Evolutionary conservation across 2,888 invertebrate species (phyloP).

Genomic region (Arctia plantaginis): DNA sequence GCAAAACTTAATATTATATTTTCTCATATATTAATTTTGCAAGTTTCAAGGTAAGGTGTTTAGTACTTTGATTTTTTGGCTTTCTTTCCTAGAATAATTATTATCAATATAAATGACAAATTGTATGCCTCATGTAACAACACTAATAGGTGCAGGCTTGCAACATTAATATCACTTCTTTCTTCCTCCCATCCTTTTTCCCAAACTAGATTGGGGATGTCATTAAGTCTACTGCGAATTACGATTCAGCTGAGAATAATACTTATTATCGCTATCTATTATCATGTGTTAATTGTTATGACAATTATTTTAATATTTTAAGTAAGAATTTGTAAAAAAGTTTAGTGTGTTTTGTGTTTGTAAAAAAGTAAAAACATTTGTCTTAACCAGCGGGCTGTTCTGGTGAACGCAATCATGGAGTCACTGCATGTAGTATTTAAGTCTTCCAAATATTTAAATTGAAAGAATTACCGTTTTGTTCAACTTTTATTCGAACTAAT

Average conservation of each 20-base stretch:
- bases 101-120: not conserved
- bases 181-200: no score
- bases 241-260: no score
- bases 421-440: not conserved
- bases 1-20: not conserved
- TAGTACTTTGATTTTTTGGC: no score
- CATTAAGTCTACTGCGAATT: no score
- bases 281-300: no score
- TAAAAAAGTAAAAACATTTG: not conserved
- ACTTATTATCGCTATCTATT: no score
- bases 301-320: no score
- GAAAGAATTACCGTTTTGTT: not conserved
- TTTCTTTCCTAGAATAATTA: no score
- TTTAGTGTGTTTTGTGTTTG: no score
- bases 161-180: not conserved
- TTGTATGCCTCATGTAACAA: not conserved
- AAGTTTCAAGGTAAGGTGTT: not conserved
- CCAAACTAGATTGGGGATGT: no score
- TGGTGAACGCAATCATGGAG: not conserved
- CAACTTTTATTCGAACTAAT: not conserved
- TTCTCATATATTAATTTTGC: no score
- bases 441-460: not conserved
- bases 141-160: not conserved
- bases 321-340: no score
- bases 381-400: not conserved